Evolutionary conservation across 2,797 vertebrate species (phyloP), one percentile per base, ranked within the genome.

Genomic region (Acestrorhynchus altus): DNA sequence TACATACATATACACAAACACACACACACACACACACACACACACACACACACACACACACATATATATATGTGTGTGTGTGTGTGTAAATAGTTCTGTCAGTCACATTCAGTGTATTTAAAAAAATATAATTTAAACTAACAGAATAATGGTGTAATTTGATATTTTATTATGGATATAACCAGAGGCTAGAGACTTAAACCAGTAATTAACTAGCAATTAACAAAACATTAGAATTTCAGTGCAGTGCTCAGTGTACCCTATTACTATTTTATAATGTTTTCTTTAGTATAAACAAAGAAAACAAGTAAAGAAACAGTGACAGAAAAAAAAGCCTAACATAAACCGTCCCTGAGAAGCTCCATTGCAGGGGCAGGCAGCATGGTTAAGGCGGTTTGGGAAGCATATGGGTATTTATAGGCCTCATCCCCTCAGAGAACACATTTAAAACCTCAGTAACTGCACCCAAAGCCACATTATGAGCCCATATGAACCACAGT

Each of bases 371-470:
- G 61, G 28, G 65, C 64, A 71, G 65, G 28, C 69, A 61, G 35
- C 39, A 56, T 44, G 54, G 24, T 28, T 42, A 52, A 65, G 77
- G 51, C 39, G 47, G 72, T 71, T 79, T 77, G 57, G 73, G 64
- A 81, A 77, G 74, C 81, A 84, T 83, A 82, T 84, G 81, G 72
- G 76, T 81, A 84, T 88, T 85, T 87, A 86, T 79, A 68, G 72
- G 74, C 44, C 71, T 61, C 46, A 35, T 71, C 76, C 71, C 78
- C 81, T 79, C 47, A 5, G 78, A 85, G 83, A 85, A 77, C 77
- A 72, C 70, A 74, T 84, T 85, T 84, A 84, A 84, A 84, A 83
- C 80, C 77, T 77, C 78, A 82, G 78, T 86, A 83, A 85, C 83
- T 82, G 84, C 80, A 76, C 80, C 83, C 79, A 83, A 79, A 82